A percentile compares a stretch with the other conserved stretches of the same genome.
Evolutionary conservation across 2,888 invertebrate genomes (phyloP).

Genomic region (Ophioninae sp.): DNA sequence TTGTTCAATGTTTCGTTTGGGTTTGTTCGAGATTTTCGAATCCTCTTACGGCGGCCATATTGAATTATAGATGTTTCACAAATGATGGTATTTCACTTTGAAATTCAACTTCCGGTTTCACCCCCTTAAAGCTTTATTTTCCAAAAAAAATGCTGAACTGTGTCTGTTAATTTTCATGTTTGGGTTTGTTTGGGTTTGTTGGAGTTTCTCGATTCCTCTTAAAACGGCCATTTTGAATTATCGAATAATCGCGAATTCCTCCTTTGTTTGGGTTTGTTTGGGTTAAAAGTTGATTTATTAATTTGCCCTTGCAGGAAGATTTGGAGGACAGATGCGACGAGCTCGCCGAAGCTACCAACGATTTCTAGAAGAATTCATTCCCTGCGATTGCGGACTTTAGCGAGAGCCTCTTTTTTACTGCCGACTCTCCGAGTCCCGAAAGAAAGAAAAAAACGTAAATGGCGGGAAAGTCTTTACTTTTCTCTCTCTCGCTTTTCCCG

Average conservation of each 20-base stretch:
- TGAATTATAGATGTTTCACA: no score
- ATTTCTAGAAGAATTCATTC: conserved; percentile 57
- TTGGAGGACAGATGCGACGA: conserved; percentile 91
- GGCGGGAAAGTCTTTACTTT: conserved; percentile 50
- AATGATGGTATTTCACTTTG: no score
- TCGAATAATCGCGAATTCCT: not conserved
- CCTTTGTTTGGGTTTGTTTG: no score
- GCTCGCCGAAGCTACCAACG: conserved; percentile 82
- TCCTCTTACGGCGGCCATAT: no score
- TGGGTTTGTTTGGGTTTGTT: no score
- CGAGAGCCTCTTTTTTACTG: conserved; percentile 16
- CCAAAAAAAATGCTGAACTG: no score
- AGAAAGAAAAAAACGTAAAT: conserved; percentile 45
- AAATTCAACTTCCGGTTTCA: no score
- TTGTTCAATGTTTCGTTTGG: no score
- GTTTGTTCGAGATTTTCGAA: no score
- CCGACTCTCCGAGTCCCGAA: conserved; percentile 30
- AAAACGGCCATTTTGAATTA: not conserved
- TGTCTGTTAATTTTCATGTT: no score
- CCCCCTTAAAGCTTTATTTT: no score
- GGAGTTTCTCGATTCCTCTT: no score
- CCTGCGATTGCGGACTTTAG: conserved; percentile 25
- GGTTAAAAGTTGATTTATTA: not conserved
- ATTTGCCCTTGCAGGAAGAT: conserved; percentile 84
- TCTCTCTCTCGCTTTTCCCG: not conserved